phyloP scores from a whole-genome alignment of 2,888 invertebrate genomes.

The Meandrusa payeni region DNA sequence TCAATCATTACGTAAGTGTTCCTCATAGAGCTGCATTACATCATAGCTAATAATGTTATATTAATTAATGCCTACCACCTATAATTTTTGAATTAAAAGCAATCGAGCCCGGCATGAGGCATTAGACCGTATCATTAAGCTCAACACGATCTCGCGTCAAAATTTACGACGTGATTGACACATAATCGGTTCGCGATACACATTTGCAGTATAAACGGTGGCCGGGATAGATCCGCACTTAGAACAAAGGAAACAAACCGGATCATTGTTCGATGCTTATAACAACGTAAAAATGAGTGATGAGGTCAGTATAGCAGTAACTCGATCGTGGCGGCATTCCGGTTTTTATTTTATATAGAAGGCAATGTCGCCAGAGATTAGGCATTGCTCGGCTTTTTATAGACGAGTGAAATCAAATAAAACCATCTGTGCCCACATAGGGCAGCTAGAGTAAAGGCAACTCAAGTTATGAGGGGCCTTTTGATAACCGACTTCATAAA shows the following conservation, averaged over 20 bases:
- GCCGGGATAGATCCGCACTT: slow-evolving; percentile 21
- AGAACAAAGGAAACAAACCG: slow-evolving; percentile 36
- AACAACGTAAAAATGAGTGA: slow-evolving; percentile 46
- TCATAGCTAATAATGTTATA: slow-evolving; percentile 11
- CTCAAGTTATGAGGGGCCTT: no score
- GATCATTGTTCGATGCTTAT: slow-evolving; percentile 39
- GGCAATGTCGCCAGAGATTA: slow-evolving; percentile 13
- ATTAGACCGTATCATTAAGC: slow-evolving; percentile 12
- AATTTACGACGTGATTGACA: slow-evolving; percentile 17
- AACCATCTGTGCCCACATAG: no score
- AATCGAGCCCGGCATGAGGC: not conserved
- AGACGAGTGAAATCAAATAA: no score
- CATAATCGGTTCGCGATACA: slow-evolving; percentile 20
- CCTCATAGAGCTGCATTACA: slow-evolving; percentile 7
- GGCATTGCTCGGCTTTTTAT: slow-evolving; percentile 8
- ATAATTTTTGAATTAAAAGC: slow-evolving; percentile 13
- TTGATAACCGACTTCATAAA: no score
- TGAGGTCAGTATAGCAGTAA: slow-evolving; percentile 57
- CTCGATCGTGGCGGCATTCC: slow-evolving; percentile 49
- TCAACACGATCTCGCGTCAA: slow-evolving; percentile 6
- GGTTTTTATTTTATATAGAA: slow-evolving; percentile 26
- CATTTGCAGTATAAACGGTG: slow-evolving; percentile 25
- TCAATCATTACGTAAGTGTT: slow-evolving; percentile 13
- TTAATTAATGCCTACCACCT: slow-evolving; percentile 6
- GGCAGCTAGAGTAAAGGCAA: no score